These are phyloP conservation scores for Hassar affinis DNA, from an alignment of 2,113 vertebrate species.

Conservation along the genomic window DNA sequence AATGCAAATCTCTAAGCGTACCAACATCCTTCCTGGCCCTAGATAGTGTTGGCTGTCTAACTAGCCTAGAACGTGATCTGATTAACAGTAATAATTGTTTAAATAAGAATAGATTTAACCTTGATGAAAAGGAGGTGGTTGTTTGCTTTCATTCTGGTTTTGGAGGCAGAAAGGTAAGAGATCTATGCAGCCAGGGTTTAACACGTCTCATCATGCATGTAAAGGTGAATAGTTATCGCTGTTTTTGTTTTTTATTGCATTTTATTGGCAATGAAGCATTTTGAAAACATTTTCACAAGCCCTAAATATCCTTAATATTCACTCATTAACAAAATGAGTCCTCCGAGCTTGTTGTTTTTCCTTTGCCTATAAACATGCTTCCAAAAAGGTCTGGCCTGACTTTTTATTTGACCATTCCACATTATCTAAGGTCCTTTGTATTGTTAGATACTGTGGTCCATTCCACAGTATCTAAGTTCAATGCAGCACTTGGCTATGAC, in stretches of 20 bases:
- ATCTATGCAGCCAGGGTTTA: background rate
- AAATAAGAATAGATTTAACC: background rate
- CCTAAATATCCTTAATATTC: background rate
- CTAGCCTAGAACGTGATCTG: background rate
- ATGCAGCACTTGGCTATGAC: background rate
- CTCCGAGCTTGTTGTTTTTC: background rate
- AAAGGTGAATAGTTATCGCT: too few relatives aligned
- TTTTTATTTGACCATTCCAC: constrained; percentile 1
- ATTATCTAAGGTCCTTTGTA: constrained; percentile 13
- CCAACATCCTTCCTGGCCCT: background rate
- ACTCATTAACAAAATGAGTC: background rate
- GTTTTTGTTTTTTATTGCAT: background rate
- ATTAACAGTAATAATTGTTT: background rate
- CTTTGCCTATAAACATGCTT: background rate
- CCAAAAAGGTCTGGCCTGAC: background rate
- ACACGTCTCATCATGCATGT: background rate
- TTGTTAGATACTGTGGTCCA: too few relatives aligned
- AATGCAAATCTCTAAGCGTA: background rate
- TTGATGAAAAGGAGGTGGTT: background rate
- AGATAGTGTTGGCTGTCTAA: background rate
- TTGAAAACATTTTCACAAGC: background rate
- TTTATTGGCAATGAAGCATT: background rate
- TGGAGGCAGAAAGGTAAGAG: background rate
- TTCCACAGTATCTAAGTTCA: background rate
- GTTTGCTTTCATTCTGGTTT: background rate